Percentiles rank a stretch among this genome's conserved stretches.
Evolutionary conservation across 2,113 vertebrate species (phyloP).

Genomic region (Hymenochirus boettgeri): DNA sequence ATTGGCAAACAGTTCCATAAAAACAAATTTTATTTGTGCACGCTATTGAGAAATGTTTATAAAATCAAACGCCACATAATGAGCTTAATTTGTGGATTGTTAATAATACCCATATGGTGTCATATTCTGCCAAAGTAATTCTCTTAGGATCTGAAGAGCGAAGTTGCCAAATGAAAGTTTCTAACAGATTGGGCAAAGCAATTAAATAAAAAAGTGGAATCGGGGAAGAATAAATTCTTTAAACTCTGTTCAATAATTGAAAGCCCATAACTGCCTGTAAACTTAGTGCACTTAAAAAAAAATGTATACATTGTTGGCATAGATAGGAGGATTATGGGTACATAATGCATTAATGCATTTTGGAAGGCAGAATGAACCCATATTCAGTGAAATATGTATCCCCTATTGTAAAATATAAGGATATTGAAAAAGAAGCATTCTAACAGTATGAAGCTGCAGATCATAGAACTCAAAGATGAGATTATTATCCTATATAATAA

Average conservation of each 20-base stretch:
- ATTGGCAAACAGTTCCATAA: constrained; percentile 55
- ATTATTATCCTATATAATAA: no score
- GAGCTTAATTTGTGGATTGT: constrained; percentile 57
- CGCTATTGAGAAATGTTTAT: constrained; percentile 55
- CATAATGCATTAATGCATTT: no score
- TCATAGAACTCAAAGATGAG: no score
- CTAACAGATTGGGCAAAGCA: constrained; percentile 37
- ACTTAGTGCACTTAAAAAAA: no score
- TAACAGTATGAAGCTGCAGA: no score
- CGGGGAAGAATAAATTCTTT: constrained; percentile 25
- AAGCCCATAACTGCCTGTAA: no score
- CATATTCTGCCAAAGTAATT: constrained; percentile 46
- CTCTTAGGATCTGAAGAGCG: constrained; percentile 46
- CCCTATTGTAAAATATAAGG: no score
- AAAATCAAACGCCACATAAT: constrained; percentile 59
- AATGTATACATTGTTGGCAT: no score
- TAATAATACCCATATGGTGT: constrained; percentile 57
- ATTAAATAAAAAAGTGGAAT: constrained; percentile 36
- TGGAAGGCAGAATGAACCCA: no score
- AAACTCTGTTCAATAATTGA: constrained; percentile 11
- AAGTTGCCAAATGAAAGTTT: constrained; percentile 34
- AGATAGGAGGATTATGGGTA: no score
- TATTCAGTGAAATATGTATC: no score
- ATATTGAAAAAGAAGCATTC: no score
- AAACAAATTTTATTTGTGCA: constrained; percentile 54